These are phyloP conservation scores for Austrolebias charrua DNA, from an alignment of 2,797 vertebrate genomes.

Conservation along the genomic window DNA sequence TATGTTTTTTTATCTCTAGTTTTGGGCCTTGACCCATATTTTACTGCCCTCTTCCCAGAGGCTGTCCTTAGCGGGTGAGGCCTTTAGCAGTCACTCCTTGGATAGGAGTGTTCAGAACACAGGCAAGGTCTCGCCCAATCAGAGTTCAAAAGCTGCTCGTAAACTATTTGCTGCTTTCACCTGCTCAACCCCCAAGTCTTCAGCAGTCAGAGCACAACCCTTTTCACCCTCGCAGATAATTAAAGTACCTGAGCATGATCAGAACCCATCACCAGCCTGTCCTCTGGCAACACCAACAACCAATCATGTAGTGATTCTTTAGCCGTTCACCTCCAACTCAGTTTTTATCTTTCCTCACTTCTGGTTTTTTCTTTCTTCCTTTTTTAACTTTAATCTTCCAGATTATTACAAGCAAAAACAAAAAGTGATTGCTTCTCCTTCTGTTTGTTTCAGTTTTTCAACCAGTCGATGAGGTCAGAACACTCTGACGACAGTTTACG, in stretches of 20 bases:
- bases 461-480: conserved; percentile 86
- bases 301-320: conserved; percentile 25
- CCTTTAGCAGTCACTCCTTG: conserved; percentile 70
- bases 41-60: conserved; percentile 88
- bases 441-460: conserved; percentile 85
- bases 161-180: conserved; percentile 78
- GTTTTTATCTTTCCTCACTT: not conserved
- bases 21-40: conserved; percentile 61
- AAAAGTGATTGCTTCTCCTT: conserved; percentile 38
- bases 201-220: conserved; percentile 87
- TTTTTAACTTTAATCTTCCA: not conserved
- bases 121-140: conserved; percentile 72
- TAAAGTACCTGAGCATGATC: conserved; percentile 65
- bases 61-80: conserved; percentile 85
- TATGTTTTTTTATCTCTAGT: conserved; percentile 7
- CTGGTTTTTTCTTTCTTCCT: not conserved
- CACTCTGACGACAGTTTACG: conserved; percentile 83
- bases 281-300: conserved; percentile 21
- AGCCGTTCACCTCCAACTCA: not conserved
- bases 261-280: conserved; percentile 42
- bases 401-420: not conserved
- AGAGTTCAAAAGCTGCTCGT: conserved; percentile 75
- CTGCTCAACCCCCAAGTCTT: conserved; percentile 84
- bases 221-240: conserved; percentile 96
- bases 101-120: conserved; percentile 73